Base-by-base conservation (phyloP, 2,888 invertebrate genomes). In the Limenitis camilla region DNA sequence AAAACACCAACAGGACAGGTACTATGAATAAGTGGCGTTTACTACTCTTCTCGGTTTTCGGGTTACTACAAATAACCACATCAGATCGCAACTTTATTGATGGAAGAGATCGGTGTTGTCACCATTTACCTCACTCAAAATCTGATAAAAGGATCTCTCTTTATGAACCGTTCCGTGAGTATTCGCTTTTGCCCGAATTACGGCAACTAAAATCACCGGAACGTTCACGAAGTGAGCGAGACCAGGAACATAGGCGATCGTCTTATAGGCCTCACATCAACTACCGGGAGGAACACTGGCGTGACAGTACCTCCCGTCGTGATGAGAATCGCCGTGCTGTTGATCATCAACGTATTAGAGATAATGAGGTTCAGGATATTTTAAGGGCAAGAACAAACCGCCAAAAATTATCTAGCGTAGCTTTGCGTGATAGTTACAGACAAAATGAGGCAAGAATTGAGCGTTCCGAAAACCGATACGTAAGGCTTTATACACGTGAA, bases 1-100 rank as follows among this genome's bases (percentile, higher is more conserved):
- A 69, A 63, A 65, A 61, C 61, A 53, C 51, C 44, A 44, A 49
- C 47, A 39, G 59, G 48, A 69, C 76, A 68, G 81, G 81, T 74
- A 86, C 79, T 85, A 87, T 87, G 87, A 74, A 85, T 85, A 80
- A 79, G 76, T 83, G 85, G 84, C 74, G 77, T 81, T 80, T 85
- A 67, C 74, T 81, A 61, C 71, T 87, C 60, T 71, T 84, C 71
- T 78, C 80, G 71, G 72, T 83, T 71, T 70, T 80, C 68, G 78
- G 78, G 69, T 71, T 79, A 56, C 68, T 82, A 58, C 76, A 81
- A 60, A 80, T 81, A 56, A 76, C 76, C 65, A 69, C 69, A 61
- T 76, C 81, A 49, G 80, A 81, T 49, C 66, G 67, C 61, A 75
- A 68, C 60, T 66, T 77, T 66, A 69, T 84, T 78, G 75, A 87